Conservation (phyloP, 2,797 vertebrate genomes). For the Ctenopoma kingsleyae region DNA sequence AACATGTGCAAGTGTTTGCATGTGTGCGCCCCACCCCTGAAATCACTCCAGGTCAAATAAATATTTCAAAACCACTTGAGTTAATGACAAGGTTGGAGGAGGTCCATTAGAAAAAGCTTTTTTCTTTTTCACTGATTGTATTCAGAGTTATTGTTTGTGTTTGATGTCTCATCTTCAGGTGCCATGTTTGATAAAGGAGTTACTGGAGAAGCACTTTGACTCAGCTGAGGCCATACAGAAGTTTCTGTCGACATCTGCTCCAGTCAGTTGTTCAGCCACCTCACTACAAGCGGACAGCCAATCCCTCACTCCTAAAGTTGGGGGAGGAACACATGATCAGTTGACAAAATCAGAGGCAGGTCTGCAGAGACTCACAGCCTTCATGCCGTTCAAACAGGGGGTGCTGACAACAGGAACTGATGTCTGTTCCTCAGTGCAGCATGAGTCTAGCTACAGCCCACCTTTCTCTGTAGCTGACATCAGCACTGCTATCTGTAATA, state of each 20-base stretch:
- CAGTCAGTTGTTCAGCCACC: constrained; percentile 26
- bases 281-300: constrained; percentile 47
- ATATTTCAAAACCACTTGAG: neutral
- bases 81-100: neutral
- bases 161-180: constrained; percentile 69
- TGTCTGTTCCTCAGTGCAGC: constrained; percentile 15
- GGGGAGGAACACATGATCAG: constrained; percentile 65
- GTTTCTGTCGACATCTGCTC: constrained; percentile 49
- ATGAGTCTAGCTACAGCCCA: constrained; percentile 55
- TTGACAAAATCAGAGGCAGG: constrained; percentile 53
- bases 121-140: neutral
- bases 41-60: neutral
- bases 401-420: constrained; percentile 32
- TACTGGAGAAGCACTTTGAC: constrained; percentile 79
- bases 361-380: constrained; percentile 72
- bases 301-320: constrained; percentile 37
- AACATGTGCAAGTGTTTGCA: neutral
- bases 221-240: constrained; percentile 68
- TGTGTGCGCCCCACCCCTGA: neutral
- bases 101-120: neutral
- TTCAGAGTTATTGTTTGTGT: constrained; percentile 4
- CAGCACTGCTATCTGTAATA: constrained; percentile 71
- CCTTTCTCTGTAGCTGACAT: constrained; percentile 70
- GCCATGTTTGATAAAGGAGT: constrained; percentile 79
- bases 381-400: constrained; percentile 76